Percentiles rank a stretch among this genome's conserved stretches.
These are phyloP conservation scores for Dryobota labecula DNA, from an alignment of 2,888 invertebrate genomes.

Conservation along the genomic window DNA sequence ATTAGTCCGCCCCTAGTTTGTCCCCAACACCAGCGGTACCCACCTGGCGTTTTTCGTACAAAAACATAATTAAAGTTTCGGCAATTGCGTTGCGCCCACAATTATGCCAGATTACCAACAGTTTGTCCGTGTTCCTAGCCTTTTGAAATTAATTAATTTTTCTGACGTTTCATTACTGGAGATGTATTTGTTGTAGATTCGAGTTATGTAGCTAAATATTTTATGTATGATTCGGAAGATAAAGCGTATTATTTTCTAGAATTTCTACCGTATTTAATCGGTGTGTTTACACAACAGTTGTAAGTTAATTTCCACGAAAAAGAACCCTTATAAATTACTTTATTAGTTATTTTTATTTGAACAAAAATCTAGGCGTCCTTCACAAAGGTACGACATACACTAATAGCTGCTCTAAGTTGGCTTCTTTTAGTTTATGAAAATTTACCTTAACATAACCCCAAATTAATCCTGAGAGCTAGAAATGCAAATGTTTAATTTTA, in stretches of 20 bases:
- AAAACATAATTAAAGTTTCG: constrained; percentile 82
- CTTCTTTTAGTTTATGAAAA: background rate
- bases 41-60: constrained; percentile 71
- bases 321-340: background rate
- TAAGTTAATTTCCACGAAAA: background rate
- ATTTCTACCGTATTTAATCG: background rate
- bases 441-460: background rate
- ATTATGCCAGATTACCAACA: constrained; percentile 73
- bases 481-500: constrained; percentile 21
- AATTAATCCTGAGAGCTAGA: constrained; percentile 6
- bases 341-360: background rate
- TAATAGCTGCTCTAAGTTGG: background rate
- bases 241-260: background rate
- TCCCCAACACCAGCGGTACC: constrained; percentile 7
- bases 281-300: background rate
- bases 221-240: background rate
- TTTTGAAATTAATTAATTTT: constrained; percentile 63
- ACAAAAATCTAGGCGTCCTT: background rate
- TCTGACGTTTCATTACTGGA: constrained; percentile 57
- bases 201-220: background rate
- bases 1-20: constrained; percentile 14
- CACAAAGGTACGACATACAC: background rate
- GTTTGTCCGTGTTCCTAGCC: constrained; percentile 35
- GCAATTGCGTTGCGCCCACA: constrained; percentile 67
- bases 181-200: constrained; percentile 14